A percentile compares a stretch with the other conserved stretches of the same genome.
These are phyloP conservation scores for Helicolenus hilgendorfi DNA, from an alignment of 2,797 vertebrate species.

Conservation along the genomic window DNA sequence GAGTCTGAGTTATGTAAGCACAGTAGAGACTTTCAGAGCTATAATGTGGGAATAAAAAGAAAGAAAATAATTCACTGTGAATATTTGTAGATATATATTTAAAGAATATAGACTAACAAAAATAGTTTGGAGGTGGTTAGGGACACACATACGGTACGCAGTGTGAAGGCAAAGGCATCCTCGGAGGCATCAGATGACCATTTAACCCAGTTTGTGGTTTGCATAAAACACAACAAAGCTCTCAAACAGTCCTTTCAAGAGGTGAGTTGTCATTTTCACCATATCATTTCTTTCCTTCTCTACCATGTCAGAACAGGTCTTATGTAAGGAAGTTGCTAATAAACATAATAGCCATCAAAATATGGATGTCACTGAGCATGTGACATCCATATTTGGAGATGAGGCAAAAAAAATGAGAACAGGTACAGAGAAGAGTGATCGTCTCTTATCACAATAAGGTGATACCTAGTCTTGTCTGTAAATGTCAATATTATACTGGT, in stretches of 20 bases:
- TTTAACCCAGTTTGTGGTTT: neutral
- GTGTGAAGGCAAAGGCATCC: neutral
- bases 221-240: neutral
- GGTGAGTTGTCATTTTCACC: neutral
- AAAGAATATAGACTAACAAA: no score
- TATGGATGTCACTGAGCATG: neutral
- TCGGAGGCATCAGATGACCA: neutral
- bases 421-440: neutral
- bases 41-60: neutral
- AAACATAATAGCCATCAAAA: neutral
- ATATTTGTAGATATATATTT: neutral
- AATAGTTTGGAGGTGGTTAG: neutral
- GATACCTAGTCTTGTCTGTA: neutral
- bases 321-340: neutral
- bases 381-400: no score
- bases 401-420: neutral
- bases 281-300: neutral
- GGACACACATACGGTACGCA: neutral
- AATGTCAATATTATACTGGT: neutral
- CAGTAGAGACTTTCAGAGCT: neutral
- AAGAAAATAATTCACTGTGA: neutral
- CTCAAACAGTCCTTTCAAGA: neutral
- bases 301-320: neutral
- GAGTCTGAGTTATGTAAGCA: conserved; percentile 16
- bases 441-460: neutral